These are phyloP conservation scores for Acleris laterana DNA, from an alignment of 2,888 invertebrate species.

Conservation along the genomic window DNA sequence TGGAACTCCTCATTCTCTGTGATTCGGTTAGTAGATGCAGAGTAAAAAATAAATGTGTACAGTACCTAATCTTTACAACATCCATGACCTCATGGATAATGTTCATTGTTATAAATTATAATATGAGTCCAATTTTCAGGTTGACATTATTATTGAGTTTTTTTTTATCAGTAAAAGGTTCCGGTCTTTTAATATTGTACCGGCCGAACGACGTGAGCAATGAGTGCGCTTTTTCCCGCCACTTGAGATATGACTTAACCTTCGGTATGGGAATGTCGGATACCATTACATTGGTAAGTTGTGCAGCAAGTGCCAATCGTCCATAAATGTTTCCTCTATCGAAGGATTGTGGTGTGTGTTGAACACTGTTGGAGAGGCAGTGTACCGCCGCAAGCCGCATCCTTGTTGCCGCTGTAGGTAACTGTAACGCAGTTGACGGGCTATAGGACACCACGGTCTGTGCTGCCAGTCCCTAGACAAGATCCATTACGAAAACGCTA, in stretches of 20 bases:
- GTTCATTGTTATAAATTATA: background rate
- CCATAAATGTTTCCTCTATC: background rate
- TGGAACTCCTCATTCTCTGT: too few species aligned
- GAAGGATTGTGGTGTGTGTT: too few species aligned
- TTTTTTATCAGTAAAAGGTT: constrained; percentile 38
- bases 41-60: background rate
- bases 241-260: constrained; percentile 66
- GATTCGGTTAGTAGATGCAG: too few species aligned
- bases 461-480: too few species aligned
- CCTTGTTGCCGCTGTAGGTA: too few species aligned
- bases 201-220: constrained; percentile 65
- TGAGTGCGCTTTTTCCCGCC: constrained; percentile 62
- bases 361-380: too few species aligned
- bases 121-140: constrained; percentile 17
- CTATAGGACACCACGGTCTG: too few species aligned
- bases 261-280: constrained; percentile 79
- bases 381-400: too few species aligned
- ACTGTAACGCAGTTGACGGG: too few species aligned
- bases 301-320: too few species aligned
- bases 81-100: constrained; percentile 8
- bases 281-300: constrained; percentile 64
- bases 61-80: background rate
- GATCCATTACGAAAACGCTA: too few species aligned
- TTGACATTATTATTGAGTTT: constrained; percentile 16
- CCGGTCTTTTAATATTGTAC: constrained; percentile 65